Evolutionary conservation across 2,888 invertebrate species (phyloP).

Genomic region (Teleogryllus oceanicus): DNA sequence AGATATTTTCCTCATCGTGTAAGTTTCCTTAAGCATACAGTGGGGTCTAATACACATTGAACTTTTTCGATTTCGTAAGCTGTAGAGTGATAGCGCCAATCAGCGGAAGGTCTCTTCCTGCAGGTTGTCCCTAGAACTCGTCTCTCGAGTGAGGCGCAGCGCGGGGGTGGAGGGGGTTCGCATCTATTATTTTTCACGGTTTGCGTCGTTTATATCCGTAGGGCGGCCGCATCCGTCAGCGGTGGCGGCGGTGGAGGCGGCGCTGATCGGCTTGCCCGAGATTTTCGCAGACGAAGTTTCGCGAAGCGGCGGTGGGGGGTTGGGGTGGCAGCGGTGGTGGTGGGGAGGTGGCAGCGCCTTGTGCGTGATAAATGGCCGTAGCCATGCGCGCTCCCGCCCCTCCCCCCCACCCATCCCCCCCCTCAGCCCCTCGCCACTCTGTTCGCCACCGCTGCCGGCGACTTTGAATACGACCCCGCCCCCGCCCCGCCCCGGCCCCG

Average conservation of each 20-base stretch:
- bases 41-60: background rate
- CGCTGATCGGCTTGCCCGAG: background rate
- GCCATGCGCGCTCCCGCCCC: background rate
- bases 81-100: background rate
- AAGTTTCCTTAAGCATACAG: no score
- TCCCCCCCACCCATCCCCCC: no score
- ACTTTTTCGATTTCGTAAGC: background rate
- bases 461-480: no score
- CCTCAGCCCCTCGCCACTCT: no score
- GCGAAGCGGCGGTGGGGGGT: background rate
- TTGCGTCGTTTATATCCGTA: background rate
- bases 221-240: background rate
- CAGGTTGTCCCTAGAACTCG: no score
- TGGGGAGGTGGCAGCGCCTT: background rate
- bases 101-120: no score
- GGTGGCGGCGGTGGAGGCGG: background rate
- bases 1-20: no score
- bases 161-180: no score
- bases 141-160: no score
- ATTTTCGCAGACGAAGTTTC: slow-evolving; percentile 6
- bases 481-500: no score
- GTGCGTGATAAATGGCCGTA: slow-evolving; percentile 10
- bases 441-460: no score
- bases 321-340: background rate
- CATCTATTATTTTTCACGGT: background rate